Conservation (phyloP, 53 echinoderm and acorn worm species). For the Paelopatides confundens region DNA sequence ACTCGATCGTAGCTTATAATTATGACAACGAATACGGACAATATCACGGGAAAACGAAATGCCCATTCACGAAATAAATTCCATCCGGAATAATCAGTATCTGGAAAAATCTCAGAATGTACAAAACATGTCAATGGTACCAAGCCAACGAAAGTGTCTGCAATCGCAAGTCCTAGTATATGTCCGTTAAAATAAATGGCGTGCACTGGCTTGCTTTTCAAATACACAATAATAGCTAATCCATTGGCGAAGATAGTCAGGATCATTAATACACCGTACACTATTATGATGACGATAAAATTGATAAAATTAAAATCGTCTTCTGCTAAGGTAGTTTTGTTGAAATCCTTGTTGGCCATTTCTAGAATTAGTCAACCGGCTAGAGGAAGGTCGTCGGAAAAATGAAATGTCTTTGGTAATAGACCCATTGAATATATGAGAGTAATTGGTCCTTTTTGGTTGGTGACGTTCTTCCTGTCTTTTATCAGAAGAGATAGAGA, state of each 20-base stretch:
- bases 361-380: too few relatives aligned
- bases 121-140: neutral
- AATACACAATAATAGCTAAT: slow-evolving; percentile 18
- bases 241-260: neutral
- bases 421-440: too few relatives aligned
- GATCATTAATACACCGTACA: neutral
- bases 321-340: neutral
- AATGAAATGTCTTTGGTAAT: too few relatives aligned
- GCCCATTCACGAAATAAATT: slow-evolving; percentile 5
- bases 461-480: too few relatives aligned
- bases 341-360: neutral
- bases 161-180: neutral
- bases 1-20: slow-evolving; percentile 27
- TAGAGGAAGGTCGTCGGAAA: too few relatives aligned
- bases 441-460: too few relatives aligned
- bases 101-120: neutral
- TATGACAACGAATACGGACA: slow-evolving; percentile 1
- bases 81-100: neutral
- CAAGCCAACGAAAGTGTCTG: slow-evolving; percentile 1
- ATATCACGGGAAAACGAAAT: neutral
- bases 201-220: neutral
- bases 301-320: neutral
- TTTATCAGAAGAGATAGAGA: too few relatives aligned
- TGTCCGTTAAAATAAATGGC: neutral
- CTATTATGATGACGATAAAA: neutral